Base-by-base conservation (phyloP, 1,140 invertebrate species). In the Lerema accius region DNA sequence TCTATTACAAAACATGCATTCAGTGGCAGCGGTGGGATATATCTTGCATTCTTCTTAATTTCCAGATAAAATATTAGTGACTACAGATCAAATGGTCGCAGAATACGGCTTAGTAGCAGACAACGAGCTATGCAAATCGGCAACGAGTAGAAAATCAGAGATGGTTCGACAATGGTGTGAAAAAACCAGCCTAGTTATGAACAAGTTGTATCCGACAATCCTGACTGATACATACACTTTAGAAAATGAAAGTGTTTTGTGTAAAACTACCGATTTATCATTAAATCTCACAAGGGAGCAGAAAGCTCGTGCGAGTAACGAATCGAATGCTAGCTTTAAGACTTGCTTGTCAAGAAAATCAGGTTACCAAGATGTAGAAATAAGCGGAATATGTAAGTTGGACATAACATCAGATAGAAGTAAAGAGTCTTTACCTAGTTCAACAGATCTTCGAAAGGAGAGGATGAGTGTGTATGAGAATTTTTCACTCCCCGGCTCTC, bases 11-110 rank as follows among this genome's bases (percentile, higher is more conserved):
- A n/a, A n/a, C n/a, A n/a, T n/a, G n/a, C n/a, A n/a, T n/a, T n/a
- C n/a, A 32, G 28, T 32, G 28, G 28, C 28, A 32, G 28, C 28
- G 28, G 28, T 32, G 9, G 28, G 28, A 32, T 32, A 32, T n/a
- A n/a, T n/a, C n/a, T n/a, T n/a, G n/a, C n/a, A n/a, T n/a, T n/a
- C 19, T 23, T 23, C n/a, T n/a, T 23, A 23, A 32, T 4, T 32
- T 32, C 28, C 79, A 94, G 94, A 94, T 70, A 94, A 93, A 83
- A 84, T 94, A 67, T 63, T 94, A 65, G 76, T 95, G 42, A 92
- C 93, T 42, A 92, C 92, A 67, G 93, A 93, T 17, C 79, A 91
- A 58, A 59, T 92, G 63, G 70, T 93, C 28, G 94, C 92, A 6
- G 93, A 95, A 86, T 95, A 94, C 69, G 85, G 86, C 62, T 75